phyloP scores from a whole-genome alignment of 1,140 invertebrate species.

The Cydia pomonella region DNA sequence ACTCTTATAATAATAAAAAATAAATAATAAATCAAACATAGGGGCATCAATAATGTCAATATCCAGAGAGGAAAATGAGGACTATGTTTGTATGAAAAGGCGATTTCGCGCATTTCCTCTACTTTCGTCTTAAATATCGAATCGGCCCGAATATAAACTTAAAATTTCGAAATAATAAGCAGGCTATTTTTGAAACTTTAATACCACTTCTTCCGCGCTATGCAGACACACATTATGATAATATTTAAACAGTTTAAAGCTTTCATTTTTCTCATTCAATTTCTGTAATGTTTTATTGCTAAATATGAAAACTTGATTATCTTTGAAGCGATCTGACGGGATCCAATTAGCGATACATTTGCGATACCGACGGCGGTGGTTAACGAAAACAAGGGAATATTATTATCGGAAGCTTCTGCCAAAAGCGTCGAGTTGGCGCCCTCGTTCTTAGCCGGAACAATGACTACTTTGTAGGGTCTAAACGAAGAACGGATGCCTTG shows the following conservation, averaged over 20 bases:
- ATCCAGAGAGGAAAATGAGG: too few relatives aligned
- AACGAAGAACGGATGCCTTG: not conserved
- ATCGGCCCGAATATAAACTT: too few relatives aligned
- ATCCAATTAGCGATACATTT: constrained; percentile 69
- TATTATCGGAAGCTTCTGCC: constrained; percentile 61
- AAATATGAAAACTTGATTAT: constrained; percentile 30
- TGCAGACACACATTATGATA: not conserved
- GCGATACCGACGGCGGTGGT: constrained; percentile 54
- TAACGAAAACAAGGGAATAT: constrained; percentile 71
- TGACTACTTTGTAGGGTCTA: constrained; percentile 50
- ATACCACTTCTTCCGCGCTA: not conserved
- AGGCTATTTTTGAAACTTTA: too few relatives aligned
- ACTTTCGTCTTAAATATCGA: too few relatives aligned
- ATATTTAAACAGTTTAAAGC: not conserved
- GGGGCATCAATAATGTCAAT: too few relatives aligned
- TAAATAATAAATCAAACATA: too few relatives aligned
- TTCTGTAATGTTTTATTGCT: constrained; percentile 45
- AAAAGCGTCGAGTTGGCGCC: constrained; percentile 68
- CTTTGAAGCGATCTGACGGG: constrained; percentile 44
- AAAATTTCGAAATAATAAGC: too few relatives aligned
- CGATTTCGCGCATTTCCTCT: too few relatives aligned
- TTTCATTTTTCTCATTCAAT: not conserved
- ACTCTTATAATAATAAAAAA: too few relatives aligned
- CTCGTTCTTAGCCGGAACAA: constrained; percentile 66
- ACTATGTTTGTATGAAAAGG: too few relatives aligned